Evolutionary conservation across 30 jellyfish, hydroid and myxozoan species (phyloP).

Genomic region (Aurelia sp.): DNA sequence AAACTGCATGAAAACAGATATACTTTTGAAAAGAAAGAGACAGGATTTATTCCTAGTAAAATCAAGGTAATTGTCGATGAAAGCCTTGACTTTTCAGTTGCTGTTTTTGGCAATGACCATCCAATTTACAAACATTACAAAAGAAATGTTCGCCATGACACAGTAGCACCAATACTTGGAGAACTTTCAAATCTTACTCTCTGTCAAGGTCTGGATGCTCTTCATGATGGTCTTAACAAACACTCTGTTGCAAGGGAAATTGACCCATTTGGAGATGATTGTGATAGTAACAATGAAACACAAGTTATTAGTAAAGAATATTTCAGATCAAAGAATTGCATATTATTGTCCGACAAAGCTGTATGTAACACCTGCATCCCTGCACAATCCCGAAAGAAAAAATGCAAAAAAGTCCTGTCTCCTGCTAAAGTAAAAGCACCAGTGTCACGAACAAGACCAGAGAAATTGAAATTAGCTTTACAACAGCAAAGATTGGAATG

Average conservation of each 20-base stretch:
- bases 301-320: conserved; percentile 51
- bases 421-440: conserved; percentile 60
- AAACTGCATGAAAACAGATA: conserved; percentile 47
- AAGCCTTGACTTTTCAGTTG: conserved; percentile 68
- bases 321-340: conserved; percentile 59
- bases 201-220: conserved; percentile 55
- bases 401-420: conserved; percentile 26
- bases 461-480: conserved; percentile 42
- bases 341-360: conserved; percentile 45
- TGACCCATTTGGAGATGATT: conserved; percentile 53
- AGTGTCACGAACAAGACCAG: conserved; percentile 49
- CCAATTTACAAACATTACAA: conserved; percentile 39
- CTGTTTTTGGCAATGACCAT: conserved; percentile 66
- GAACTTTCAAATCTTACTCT: conserved; percentile 48
- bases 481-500: conserved; percentile 58
- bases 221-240: conserved; percentile 69
- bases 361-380: conserved; percentile 47
- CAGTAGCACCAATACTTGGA: conserved; percentile 45
- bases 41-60: conserved; percentile 60
- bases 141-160: conserved; percentile 57
- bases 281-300: conserved; percentile 34
- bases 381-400: conserved; percentile 35
- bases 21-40: conserved; percentile 52
- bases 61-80: conserved; percentile 59
- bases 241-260: conserved; percentile 69